Evolutionary conservation across 1,140 invertebrate species (phyloP).

Genomic region (Euschistus heros): DNA sequence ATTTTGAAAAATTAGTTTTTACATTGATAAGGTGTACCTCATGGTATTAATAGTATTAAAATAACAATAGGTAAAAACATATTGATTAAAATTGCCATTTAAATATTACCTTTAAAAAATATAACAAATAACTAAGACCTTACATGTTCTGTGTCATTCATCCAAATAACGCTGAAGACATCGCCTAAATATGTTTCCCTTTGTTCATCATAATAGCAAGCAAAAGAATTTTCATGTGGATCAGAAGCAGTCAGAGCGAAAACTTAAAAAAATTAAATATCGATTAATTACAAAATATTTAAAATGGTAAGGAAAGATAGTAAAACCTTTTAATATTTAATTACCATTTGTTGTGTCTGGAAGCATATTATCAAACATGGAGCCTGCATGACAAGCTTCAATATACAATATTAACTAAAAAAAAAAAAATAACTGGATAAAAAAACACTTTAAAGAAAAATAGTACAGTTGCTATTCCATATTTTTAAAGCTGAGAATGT

Average conservation of each 20-base stretch:
- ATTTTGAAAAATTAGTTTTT: too few relatives aligned
- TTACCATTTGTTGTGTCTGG: conserved; percentile 44
- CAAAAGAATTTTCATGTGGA: conserved; percentile 46
- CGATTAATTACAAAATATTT: conserved; percentile 9
- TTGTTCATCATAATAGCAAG: conserved; percentile 45
- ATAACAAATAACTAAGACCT: background rate
- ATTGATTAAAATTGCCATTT: background rate
- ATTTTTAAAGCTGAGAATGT: too few relatives aligned
- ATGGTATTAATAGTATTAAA: too few relatives aligned
- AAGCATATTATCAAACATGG: conserved; percentile 53
- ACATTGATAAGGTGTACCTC: too few relatives aligned
- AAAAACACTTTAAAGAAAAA: too few relatives aligned
- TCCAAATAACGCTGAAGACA: conserved; percentile 54
- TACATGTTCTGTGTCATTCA: conserved; percentile 51
- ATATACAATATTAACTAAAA: conserved; percentile 50
- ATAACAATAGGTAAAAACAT: too few relatives aligned
- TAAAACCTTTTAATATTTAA: conserved; percentile 21
- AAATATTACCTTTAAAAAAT: too few relatives aligned
- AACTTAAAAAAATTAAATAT: conserved; percentile 36
- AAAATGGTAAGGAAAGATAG: background rate
- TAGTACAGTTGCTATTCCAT: too few relatives aligned
- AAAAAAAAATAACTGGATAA: background rate
- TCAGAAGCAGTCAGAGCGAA: conserved; percentile 56
- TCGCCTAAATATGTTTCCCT: conserved; percentile 45
- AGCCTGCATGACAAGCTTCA: conserved; percentile 56